These are phyloP conservation scores for Neomorphus geoffroyi DNA, from an alignment of 2,797 vertebrate genomes.

Conservation along the genomic window DNA sequence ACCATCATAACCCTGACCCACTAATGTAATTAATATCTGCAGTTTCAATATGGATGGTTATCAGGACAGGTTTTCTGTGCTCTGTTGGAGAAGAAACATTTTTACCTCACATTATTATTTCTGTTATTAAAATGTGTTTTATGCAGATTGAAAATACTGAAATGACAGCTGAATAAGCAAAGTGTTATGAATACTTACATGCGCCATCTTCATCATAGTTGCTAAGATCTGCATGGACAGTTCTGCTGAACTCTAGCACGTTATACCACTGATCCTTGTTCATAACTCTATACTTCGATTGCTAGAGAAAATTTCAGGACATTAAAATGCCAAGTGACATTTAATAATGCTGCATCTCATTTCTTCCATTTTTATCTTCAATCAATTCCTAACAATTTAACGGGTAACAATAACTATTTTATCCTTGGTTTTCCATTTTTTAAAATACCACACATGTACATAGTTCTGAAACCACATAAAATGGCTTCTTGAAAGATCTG, in stretches of 20 bases:
- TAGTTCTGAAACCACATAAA: background rate
- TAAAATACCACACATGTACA: background rate
- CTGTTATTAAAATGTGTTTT: background rate
- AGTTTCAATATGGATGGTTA: background rate
- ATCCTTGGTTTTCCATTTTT: background rate
- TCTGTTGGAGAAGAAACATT: background rate
- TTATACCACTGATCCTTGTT: conserved; percentile 99
- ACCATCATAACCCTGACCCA: background rate
- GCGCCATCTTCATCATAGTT: conserved; percentile 98
- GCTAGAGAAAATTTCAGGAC: conserved; percentile 77
- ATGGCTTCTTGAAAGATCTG: background rate
- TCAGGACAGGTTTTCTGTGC: background rate
- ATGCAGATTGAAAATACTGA: background rate
- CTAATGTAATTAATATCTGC: background rate
- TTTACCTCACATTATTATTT: background rate
- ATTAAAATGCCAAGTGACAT: background rate
- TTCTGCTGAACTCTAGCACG: conserved; percentile 96
- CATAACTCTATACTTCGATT: conserved; percentile 96
- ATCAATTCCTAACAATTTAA: background rate
- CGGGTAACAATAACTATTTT: background rate
- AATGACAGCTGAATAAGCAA: background rate
- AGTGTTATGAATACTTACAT: conserved; percentile 84
- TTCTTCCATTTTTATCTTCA: background rate
- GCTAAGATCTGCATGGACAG: conserved; percentile 93
- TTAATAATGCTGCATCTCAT: background rate